Conservation (phyloP, 2,113 vertebrate genomes). For the Tricholaema leucomelas region DNA sequence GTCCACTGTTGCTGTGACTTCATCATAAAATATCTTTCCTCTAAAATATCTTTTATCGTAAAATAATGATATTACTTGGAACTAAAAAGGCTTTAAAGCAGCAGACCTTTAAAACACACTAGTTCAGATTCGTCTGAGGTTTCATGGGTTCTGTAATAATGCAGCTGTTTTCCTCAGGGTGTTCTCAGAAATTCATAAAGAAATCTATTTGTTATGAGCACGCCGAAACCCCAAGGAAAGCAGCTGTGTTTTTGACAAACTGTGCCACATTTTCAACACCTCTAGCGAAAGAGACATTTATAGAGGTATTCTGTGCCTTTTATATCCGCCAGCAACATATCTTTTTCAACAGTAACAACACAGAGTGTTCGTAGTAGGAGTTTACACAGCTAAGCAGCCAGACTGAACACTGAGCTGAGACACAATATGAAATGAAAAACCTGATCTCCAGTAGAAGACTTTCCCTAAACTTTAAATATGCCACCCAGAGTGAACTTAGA, state of each 20-base stretch:
- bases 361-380: slow-evolving; percentile 39
- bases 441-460: slow-evolving; percentile 49
- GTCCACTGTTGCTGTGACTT: too few species aligned
- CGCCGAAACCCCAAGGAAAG: slow-evolving; percentile 74
- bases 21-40: too few species aligned
- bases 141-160: slow-evolving; percentile 75
- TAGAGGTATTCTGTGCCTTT: slow-evolving; percentile 65
- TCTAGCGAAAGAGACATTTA: slow-evolving; percentile 75
- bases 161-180: slow-evolving; percentile 82
- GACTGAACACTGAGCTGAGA: slow-evolving; percentile 28
- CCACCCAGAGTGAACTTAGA: slow-evolving; percentile 42
- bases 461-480: slow-evolving; percentile 42
- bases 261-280: slow-evolving; percentile 78
- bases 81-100: slow-evolving; percentile 56
- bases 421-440: slow-evolving; percentile 64
- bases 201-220: slow-evolving; percentile 72
- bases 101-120: slow-evolving; percentile 74
- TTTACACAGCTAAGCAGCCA: slow-evolving; percentile 35
- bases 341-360: slow-evolving; percentile 64
- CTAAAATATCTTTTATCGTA: background rate
- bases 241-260: slow-evolving; percentile 81
- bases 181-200: slow-evolving; percentile 74
- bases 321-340: slow-evolving; percentile 54
- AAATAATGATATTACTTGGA: slow-evolving; percentile 2
- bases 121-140: slow-evolving; percentile 71